Evolutionary conservation across 2,113 vertebrate genomes (phyloP).

Genomic region (Perognathus longimembris): DNA sequence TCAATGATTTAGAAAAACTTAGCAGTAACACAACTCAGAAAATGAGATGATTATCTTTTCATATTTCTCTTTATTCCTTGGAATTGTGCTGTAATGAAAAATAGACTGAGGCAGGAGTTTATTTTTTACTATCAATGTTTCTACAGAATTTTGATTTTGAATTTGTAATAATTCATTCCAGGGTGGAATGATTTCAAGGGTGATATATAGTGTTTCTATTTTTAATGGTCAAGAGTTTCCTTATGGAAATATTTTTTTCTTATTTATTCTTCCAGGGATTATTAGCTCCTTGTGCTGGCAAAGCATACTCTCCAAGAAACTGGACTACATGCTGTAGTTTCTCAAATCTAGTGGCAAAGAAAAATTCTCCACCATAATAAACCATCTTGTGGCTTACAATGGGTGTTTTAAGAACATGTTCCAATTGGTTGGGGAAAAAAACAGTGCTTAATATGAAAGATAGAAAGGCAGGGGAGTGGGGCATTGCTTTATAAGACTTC

Average conservation of each 20-base stretch:
- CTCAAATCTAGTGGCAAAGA: not conserved
- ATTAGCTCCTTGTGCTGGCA: not conserved
- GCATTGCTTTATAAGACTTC: not conserved
- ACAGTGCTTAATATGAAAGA: not conserved
- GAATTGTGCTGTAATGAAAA: not conserved
- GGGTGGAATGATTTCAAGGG: not conserved
- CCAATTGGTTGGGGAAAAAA: not conserved
- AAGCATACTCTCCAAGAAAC: not conserved
- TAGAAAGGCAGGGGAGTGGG: not conserved
- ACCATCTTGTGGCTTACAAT: not conserved
- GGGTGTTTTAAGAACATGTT: not conserved
- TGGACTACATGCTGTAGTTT: not conserved
- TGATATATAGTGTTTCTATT: not conserved
- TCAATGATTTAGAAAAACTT: not conserved
- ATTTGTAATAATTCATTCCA: slow-evolving; percentile 9
- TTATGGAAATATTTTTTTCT: not conserved
- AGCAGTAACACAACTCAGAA: not conserved
- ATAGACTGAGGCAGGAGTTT: not conserved
- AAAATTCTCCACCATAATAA: not conserved
- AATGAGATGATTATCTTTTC: not conserved
- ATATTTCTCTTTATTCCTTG: not conserved
- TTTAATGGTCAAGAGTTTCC: not conserved
- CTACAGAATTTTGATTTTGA: not conserved
- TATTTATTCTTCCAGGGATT: not conserved
- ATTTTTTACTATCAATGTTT: not conserved